A percentile compares a stretch with the other conserved stretches of the same genome.
phyloP scores from a whole-genome alignment of 1,140 invertebrate genomes.

The Calliopsis andreniformis region DNA sequence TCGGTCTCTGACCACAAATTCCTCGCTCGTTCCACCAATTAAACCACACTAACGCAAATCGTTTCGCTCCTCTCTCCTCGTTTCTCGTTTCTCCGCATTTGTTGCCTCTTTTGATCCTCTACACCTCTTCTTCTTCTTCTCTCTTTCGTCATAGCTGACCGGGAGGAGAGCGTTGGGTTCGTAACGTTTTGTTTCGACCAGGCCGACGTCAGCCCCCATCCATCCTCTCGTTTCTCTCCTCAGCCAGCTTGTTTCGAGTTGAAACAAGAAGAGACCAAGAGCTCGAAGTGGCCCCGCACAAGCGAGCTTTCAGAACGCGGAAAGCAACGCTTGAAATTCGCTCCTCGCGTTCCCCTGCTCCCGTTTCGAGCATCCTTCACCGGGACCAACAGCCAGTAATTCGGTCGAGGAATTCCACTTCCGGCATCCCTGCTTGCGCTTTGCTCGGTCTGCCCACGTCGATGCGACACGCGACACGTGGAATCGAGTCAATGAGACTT shows the following conservation, averaged over 20 bases:
- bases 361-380: conserved; percentile 32
- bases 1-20: too few species aligned
- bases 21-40: too few species aligned
- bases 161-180: not conserved
- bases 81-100: not conserved
- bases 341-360: conserved; percentile 35
- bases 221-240: not conserved
- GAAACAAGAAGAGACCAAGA: not conserved
- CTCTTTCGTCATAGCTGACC: conserved; percentile 11
- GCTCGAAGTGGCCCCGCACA: not conserved
- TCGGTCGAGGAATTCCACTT: conserved; percentile 29
- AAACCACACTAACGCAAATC: too few species aligned
- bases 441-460: not conserved
- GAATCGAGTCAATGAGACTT: not conserved
- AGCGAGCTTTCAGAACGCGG: conserved; percentile 44
- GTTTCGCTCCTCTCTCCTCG: not conserved
- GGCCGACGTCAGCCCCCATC: not conserved
- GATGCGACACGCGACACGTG: conserved; percentile 2
- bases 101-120: too few species aligned
- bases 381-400: conserved; percentile 25
- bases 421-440: not conserved
- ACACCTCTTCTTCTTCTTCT: not conserved
- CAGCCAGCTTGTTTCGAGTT: conserved; percentile 5
- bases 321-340: conserved; percentile 52
- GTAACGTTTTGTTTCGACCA: conserved; percentile 1